These are phyloP conservation scores for Dryadula phaetusa DNA, from an alignment of 2,888 invertebrate genomes.

Conservation along the genomic window DNA sequence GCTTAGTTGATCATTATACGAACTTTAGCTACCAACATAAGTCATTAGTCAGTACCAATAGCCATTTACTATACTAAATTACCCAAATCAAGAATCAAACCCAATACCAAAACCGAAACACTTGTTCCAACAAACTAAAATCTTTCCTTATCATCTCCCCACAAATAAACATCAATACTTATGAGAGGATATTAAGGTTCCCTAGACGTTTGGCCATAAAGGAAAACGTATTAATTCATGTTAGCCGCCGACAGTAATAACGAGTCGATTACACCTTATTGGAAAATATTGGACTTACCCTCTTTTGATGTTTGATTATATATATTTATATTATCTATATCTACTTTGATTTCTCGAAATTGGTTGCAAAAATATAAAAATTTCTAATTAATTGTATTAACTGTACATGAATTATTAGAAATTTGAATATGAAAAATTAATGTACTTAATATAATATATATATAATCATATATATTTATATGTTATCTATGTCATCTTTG, in stretches of 20 bases:
- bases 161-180: constrained; percentile 49
- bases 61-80: too few relatives aligned
- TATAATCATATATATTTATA: too few relatives aligned
- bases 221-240: constrained; percentile 76
- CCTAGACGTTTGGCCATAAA: constrained; percentile 47
- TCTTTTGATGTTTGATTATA: constrained; percentile 45
- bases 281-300: constrained; percentile 71
- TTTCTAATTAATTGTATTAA: too few relatives aligned
- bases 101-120: not conserved
- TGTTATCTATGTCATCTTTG: too few relatives aligned
- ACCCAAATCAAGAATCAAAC: not conserved
- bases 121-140: not conserved
- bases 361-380: too few relatives aligned
- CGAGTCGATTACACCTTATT: constrained; percentile 77
- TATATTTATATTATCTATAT: constrained; percentile 34
- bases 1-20: too few relatives aligned
- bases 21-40: too few relatives aligned
- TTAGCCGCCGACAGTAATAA: constrained; percentile 78
- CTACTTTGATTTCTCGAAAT: too few relatives aligned
- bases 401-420: too few relatives aligned
- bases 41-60: too few relatives aligned
- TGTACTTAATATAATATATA: too few relatives aligned
- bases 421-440: too few relatives aligned
- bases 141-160: constrained; percentile 29
- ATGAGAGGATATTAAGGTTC: constrained; percentile 47